A percentile compares a stretch with the other conserved stretches of the same genome.
These are phyloP conservation scores for Diadumene lineata DNA, from an alignment of 92 coral and sea anemone species.

Conservation along the genomic window DNA sequence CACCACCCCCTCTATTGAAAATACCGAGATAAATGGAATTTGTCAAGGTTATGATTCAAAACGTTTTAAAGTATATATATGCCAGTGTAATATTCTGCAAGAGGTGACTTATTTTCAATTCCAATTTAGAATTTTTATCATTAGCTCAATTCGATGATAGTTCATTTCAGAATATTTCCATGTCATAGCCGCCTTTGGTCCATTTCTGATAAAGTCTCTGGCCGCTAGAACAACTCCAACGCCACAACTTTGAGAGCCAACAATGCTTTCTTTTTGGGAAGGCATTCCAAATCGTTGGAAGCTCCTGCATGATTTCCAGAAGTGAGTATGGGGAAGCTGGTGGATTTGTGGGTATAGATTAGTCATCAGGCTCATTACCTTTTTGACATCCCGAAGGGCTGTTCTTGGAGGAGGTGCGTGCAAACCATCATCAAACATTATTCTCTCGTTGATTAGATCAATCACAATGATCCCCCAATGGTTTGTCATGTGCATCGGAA, in stretches of 20 bases:
- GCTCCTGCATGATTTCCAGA: background rate
- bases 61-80: too few species aligned
- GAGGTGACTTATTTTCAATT: too few species aligned
- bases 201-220: background rate
- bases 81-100: too few species aligned
- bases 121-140: conserved; percentile 1
- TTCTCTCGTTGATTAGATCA: background rate
- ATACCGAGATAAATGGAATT: too few species aligned
- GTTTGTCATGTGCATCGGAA: conserved; percentile 7
- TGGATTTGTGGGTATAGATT: background rate
- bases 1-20: too few species aligned
- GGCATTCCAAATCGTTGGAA: conserved; percentile 7
- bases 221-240: conserved; percentile 7
- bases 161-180: background rate
- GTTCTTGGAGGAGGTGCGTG: too few species aligned
- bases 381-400: background rate
- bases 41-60: too few species aligned
- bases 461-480: conserved; percentile 2
- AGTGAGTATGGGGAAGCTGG: background rate
- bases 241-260: background rate
- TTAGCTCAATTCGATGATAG: background rate
- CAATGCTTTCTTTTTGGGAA: background rate
- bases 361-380: background rate
- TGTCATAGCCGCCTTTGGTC: background rate
- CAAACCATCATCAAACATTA: conserved; percentile 9